These are phyloP conservation scores for Chloropsis cyanopogon DNA, from an alignment of 2,113 vertebrate species.

Conservation along the genomic window DNA sequence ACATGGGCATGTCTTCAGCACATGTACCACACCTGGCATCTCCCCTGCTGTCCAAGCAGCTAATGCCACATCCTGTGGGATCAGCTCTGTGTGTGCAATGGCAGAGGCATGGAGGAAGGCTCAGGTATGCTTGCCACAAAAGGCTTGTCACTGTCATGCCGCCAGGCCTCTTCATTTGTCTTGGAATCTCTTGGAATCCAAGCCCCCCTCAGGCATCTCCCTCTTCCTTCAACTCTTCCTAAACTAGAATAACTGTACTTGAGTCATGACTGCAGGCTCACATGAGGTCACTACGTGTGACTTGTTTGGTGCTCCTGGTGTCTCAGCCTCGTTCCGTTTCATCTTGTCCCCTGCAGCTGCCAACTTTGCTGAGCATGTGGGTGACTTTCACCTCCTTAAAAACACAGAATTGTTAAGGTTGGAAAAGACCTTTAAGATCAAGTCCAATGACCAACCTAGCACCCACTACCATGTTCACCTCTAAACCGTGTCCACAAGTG, in stretches of 20 bases:
- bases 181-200: not conserved
- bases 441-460: not conserved
- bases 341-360: not conserved
- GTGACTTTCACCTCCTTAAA: not conserved
- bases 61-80: not conserved
- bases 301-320: not conserved
- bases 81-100: not conserved
- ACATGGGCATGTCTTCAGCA: not conserved
- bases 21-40: rapidly evolving
- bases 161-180: not conserved
- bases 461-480: not conserved
- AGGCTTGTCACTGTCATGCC: rapidly evolving
- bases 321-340: not conserved
- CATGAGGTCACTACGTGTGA: rapidly evolving
- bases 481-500: not conserved
- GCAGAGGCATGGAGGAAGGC: not conserved
- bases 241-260: not conserved
- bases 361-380: not conserved
- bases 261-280: not conserved
- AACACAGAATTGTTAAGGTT: not conserved
- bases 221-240: not conserved
- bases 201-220: not conserved
- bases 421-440: not conserved
- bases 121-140: not conserved
- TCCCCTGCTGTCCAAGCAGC: not conserved